These are phyloP conservation scores for Neolamprologus kungweensis DNA, from an alignment of 2,113 vertebrate species.

Conservation along the genomic window DNA sequence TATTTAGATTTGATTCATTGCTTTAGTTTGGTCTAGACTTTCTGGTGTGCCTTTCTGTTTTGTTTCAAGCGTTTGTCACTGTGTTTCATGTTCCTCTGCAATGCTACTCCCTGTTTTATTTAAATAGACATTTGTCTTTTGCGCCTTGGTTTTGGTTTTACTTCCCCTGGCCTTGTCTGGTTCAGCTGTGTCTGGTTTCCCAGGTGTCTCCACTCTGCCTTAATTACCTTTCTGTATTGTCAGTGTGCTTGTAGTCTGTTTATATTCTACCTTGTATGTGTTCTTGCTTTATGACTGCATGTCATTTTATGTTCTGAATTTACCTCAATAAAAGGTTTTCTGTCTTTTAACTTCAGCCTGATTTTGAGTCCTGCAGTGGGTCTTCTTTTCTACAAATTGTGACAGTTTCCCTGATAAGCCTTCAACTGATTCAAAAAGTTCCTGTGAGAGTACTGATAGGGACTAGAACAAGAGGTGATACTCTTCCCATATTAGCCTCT, in stretches of 20 bases:
- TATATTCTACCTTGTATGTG: background rate
- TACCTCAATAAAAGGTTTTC: background rate
- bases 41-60: background rate
- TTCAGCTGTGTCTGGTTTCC: background rate
- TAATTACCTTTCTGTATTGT: background rate
- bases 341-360: background rate
- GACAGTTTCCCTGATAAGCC: background rate
- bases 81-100: background rate
- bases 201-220: background rate
- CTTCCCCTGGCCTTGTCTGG: background rate
- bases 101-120: background rate
- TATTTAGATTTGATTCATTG: background rate
- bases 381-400: background rate
- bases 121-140: background rate
- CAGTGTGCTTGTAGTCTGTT: background rate
- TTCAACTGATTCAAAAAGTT: background rate
- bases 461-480: background rate
- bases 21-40: background rate
- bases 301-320: background rate
- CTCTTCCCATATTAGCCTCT: background rate
- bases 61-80: background rate
- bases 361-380: background rate
- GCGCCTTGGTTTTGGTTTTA: background rate
- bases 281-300: background rate
- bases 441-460: background rate